phyloP scores from a whole-genome alignment of 2,888 invertebrate species.

The Tillus elongatus region DNA sequence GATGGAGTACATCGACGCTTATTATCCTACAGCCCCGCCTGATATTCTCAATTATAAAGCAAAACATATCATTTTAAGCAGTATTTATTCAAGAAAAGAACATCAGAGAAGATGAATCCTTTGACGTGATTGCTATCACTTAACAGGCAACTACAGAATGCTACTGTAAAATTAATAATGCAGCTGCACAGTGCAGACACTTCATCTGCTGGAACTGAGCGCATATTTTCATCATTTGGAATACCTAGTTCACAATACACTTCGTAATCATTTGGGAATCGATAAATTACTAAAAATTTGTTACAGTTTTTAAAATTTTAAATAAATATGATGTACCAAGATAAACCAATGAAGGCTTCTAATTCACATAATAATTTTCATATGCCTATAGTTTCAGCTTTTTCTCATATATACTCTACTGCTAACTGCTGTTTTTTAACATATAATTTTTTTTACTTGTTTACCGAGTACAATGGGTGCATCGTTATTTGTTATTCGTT shows the following conservation, averaged over 20 bases:
- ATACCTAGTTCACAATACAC: background rate
- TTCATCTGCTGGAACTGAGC: conserved; percentile 2
- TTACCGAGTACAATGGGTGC: too few species aligned
- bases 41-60: conserved; percentile 3
- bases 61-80: conserved; percentile 1
- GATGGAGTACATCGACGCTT: conserved; percentile 2
- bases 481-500: too few species aligned
- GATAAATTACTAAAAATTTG: background rate
- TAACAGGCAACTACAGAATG: background rate
- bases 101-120: background rate
- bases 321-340: background rate
- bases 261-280: conserved; percentile 2
- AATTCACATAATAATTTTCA: too few species aligned
- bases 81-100: conserved; percentile 3
- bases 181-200: background rate
- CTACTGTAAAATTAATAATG: background rate
- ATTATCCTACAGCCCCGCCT: background rate
- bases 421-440: too few species aligned
- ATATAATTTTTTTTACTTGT: too few species aligned
- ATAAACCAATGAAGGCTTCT: too few species aligned
- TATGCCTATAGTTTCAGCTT: too few species aligned
- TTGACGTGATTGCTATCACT: conserved; percentile 2
- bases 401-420: too few species aligned
- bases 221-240: conserved; percentile 2
- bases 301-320: background rate